Base-by-base conservation (phyloP, 2,888 invertebrate species). In the Deroplatys truncata region DNA sequence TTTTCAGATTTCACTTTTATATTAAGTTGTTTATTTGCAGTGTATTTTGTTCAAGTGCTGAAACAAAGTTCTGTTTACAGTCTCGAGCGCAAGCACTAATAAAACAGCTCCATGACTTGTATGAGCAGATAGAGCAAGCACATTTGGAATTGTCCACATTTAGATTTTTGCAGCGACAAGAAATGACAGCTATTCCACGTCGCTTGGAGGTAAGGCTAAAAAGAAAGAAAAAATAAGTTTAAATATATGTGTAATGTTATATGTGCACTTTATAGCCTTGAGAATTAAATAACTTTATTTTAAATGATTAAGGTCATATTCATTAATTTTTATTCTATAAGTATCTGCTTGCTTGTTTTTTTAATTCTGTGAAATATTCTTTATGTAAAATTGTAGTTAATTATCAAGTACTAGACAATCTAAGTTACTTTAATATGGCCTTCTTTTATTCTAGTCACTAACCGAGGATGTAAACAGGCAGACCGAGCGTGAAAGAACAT, bases 381-480 rank as follows among this genome's bases (percentile, higher is more conserved):
- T 43, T 43, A 43, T 43, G 43, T 13, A 13, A 43, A 10, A 43
- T 7, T 35, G 8, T 8, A 35, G 7, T 35, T 8, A 35, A 2
- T 43, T 43, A 43, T 43, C 43, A 43, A 43, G 13, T 43, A 43
- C 43, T 43, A 43, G 43, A 43, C 43, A 43, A 13, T 13, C 13
- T 0, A 35, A 43, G 43, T 43, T 43, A 7, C 43, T 43, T 43
- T 43, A 43, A 20, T 20, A 72, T 72, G 56, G 20, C 25, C 35
- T 91, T 89, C 90, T 89, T 90, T 91, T 92, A 92, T 93, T 93
- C 89, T 94, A 97, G 97, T 97, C 97, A 0, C 93, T 99, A 91
- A 97, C 97, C 89, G 98, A 98, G 92, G 99, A 99, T 93, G 98
- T 99, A 1, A 97, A 96, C 90, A 95, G 98, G 89, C 99, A 99